Evolutionary conservation across 2,888 invertebrate species (phyloP).

Genomic region (Pecten maximus): DNA sequence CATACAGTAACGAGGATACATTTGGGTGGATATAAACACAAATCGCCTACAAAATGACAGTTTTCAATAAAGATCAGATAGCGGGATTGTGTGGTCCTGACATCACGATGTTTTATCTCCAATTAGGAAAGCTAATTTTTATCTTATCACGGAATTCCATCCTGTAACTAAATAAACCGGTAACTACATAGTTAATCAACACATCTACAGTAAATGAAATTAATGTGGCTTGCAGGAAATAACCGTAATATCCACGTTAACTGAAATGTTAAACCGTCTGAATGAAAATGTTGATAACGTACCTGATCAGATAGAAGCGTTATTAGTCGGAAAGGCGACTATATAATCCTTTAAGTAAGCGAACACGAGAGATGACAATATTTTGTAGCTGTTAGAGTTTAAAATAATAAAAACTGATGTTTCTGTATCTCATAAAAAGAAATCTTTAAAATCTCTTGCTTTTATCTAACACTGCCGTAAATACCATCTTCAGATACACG

Average conservation of each 20-base stretch:
- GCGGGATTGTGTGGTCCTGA: neutral
- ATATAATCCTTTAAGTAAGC: neutral
- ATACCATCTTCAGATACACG: constrained; percentile 3
- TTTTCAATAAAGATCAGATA: constrained; percentile 15
- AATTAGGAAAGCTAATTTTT: constrained; percentile 7
- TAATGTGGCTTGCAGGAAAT: neutral
- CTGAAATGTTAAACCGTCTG: neutral
- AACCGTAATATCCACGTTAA: neutral
- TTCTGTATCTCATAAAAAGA: neutral
- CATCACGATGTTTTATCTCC: neutral
- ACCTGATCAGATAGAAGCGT: neutral
- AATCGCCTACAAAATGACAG: constrained; percentile 29
- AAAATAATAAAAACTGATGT: neutral
- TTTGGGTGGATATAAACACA: neutral
- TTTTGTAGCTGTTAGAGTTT: neutral
- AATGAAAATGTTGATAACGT: neutral
- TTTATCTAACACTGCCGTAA: neutral
- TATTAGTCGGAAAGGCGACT: neutral
- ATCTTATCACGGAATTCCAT: neutral
- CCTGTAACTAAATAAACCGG: neutral
- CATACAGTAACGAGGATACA: neutral
- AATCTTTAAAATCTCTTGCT: neutral
- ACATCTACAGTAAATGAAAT: neutral
- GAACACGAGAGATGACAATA: neutral
- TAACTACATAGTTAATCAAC: neutral